Evolutionary conservation across 2,113 vertebrate genomes (phyloP), one percentile per base, ranked within the genome.

Genomic region (Sapajus apella): DNA sequence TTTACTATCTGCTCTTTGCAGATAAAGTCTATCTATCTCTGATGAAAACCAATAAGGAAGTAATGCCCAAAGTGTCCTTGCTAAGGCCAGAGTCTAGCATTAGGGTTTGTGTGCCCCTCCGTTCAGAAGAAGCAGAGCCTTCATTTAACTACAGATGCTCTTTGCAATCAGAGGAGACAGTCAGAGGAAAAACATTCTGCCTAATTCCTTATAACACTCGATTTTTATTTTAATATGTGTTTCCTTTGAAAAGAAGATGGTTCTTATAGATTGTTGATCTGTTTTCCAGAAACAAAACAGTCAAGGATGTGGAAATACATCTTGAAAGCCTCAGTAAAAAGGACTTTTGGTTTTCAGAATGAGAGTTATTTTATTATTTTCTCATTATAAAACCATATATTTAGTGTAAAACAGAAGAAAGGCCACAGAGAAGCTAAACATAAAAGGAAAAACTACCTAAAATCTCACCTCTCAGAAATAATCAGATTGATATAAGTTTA

Each of bases 231-330:
- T 87, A 92, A 90, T 75, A 47, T 72, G 50, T 4, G 30, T 84
- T 95, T 93, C 83, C 68, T 96, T 96, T 92, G 82, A 92, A 86
- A 96, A 93, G 17, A 93, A 93, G 66, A 97, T 86, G 66, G 13
- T 92, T 95, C 96, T 85, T 91, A 14, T 85, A 93, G 95, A 75
- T 76, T 73, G 58, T 84, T 84, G n/a, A 70, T 14, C 81, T 94
- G 55, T 95, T 92, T 97, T 94, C 84, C 72, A 87, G 81, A 95
- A 94, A 82, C 25, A 94, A 68, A 94, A 17, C 18, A 43, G 11
- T 92, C 61, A n/a, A 35, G 25, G n/a, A 56, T 82, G 25, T 64
- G 10, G 81, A 94, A 45, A 35, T 82, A 47, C 20, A 70, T 92
- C 88, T 72, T 77, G 89, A 94, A 90, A 80, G 50, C 37, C 27